These are phyloP conservation scores for Plebejus anna DNA, from an alignment of 2,888 invertebrate species.

Conservation along the genomic window DNA sequence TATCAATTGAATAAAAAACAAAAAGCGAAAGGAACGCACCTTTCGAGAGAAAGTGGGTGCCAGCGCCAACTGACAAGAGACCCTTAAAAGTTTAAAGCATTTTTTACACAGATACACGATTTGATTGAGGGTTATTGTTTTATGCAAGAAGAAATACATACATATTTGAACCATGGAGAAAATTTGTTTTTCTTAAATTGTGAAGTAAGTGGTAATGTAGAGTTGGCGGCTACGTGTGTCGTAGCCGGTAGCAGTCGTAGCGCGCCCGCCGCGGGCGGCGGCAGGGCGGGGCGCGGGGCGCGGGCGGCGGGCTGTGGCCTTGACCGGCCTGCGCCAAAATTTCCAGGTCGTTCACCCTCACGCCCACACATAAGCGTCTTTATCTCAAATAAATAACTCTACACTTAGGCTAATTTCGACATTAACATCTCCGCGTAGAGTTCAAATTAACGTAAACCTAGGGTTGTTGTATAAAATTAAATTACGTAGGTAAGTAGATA, in stretches of 20 bases:
- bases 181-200: neutral
- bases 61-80: constrained; percentile 7
- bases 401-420: constrained; percentile 47
- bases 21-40: constrained; percentile 28
- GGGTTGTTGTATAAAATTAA: constrained; percentile 61
- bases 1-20: neutral
- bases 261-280: constrained; percentile 54
- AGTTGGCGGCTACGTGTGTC: neutral
- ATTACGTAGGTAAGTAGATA: constrained; percentile 69
- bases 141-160: neutral
- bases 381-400: constrained; percentile 67
- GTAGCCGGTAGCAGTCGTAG: constrained; percentile 38
- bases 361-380: constrained; percentile 71
- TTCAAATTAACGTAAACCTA: constrained; percentile 40
- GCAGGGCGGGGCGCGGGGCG: constrained; percentile 60
- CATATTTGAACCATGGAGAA: neutral
- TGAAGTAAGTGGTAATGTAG: neutral
- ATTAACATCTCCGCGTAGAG: constrained; percentile 43
- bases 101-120: neutral
- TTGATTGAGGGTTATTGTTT: neutral
- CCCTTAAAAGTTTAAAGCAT: constrained; percentile 9
- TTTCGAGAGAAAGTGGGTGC: constrained; percentile 22
- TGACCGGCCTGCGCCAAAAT: constrained; percentile 80
- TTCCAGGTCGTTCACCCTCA: constrained; percentile 75
- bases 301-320: constrained; percentile 66